phyloP scores from a whole-genome alignment of 2,113 vertebrate species.

The Pollimyrus isidori region DNA sequence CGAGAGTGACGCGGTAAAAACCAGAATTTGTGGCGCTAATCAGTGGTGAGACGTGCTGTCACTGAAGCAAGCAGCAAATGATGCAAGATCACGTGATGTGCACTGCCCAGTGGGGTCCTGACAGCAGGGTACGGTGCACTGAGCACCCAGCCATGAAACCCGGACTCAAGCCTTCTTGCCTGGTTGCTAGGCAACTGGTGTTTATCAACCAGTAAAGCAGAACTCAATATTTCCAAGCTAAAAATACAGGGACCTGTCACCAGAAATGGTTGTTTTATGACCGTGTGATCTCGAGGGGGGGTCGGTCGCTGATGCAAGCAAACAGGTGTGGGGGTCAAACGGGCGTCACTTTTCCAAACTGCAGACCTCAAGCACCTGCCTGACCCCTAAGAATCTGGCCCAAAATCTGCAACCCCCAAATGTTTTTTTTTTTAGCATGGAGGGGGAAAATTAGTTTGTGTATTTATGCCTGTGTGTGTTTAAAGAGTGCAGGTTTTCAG shows the following conservation, averaged over 20 bases:
- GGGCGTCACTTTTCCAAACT: background rate
- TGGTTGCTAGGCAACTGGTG: conserved; percentile 19
- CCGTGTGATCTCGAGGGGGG: background rate
- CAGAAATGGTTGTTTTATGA: background rate
- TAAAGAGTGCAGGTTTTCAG: background rate
- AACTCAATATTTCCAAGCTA: conserved; percentile 27
- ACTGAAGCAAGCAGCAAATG: background rate
- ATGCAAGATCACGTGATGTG: background rate
- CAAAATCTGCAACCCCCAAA: too few species aligned
- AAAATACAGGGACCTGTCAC: conserved; percentile 22
- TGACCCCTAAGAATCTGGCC: background rate
- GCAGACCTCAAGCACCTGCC: background rate
- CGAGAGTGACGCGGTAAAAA: background rate
- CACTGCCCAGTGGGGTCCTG: background rate
- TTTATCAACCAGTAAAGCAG: conserved; percentile 19
- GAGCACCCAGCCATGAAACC: background rate
- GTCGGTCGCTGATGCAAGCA: background rate
- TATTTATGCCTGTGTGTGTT: background rate
- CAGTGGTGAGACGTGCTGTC: background rate
- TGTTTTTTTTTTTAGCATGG: background rate
- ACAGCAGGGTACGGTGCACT: background rate
- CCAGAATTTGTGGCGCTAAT: background rate
- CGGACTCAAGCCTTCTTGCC: background rate
- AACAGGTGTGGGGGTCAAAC: background rate
- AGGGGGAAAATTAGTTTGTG: background rate